phyloP scores from a whole-genome alignment of 2,113 vertebrate genomes.

The Grammomys surdaster region DNA sequence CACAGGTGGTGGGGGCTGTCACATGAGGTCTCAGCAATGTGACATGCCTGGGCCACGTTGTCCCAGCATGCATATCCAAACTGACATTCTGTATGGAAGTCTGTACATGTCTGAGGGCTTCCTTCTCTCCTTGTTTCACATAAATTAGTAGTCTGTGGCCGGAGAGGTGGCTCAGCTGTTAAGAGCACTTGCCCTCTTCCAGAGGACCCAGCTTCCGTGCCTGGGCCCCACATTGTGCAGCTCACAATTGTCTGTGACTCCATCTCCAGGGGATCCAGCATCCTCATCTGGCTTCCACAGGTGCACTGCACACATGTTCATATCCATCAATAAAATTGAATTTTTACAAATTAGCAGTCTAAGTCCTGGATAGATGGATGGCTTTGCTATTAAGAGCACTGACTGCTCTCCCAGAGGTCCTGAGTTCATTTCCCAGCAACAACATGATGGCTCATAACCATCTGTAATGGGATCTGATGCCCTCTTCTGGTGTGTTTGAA shows the following conservation, averaged over 20 bases:
- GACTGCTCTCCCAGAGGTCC: too few relatives aligned
- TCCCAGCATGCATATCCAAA: neutral
- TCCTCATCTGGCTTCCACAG: neutral
- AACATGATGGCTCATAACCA: too few relatives aligned
- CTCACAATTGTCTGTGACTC: neutral
- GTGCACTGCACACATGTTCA: neutral
- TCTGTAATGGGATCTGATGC: too few relatives aligned
- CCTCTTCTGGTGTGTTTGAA: too few relatives aligned
- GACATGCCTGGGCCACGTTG: neutral
- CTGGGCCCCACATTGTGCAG: neutral
- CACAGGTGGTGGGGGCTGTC: too few relatives aligned
- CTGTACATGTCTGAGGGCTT: neutral
- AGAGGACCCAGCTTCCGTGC: neutral
- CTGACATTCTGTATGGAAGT: too few relatives aligned
- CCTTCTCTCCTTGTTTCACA: neutral
- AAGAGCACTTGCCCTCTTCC: neutral
- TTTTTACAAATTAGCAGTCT: neutral
- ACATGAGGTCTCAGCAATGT: neutral
- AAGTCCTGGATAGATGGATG: too few relatives aligned
- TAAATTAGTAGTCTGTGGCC: neutral
- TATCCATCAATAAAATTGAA: neutral
- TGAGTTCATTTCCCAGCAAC: too few relatives aligned
- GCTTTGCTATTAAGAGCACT: too few relatives aligned
- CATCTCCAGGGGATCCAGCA: neutral
- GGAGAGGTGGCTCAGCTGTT: neutral